Evolutionary conservation across 2,888 invertebrate genomes (phyloP).

Genomic region (Aproaerema taeniolella): DNA sequence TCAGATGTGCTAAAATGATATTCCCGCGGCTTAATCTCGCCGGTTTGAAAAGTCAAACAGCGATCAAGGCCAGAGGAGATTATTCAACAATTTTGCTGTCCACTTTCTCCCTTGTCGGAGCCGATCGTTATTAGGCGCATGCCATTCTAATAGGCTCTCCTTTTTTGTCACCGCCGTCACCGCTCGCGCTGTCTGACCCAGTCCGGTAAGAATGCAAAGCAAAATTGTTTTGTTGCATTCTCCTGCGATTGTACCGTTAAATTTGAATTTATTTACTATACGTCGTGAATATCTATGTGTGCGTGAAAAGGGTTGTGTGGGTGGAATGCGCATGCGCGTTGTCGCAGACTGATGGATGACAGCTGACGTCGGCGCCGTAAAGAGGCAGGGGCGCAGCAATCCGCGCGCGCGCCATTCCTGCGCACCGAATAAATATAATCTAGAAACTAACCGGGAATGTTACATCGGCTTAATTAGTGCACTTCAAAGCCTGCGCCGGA

Average conservation of each 20-base stretch:
- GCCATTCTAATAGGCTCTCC: conserved; percentile 51
- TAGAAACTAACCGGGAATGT: conserved; percentile 36
- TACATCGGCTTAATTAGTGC: conserved; percentile 37
- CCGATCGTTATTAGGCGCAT: conserved; percentile 40
- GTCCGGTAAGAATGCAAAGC: conserved; percentile 53
- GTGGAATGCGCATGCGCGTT: conserved; percentile 61
- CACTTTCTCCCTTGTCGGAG: conserved; percentile 8
- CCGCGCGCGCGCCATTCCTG: conserved; percentile 25
- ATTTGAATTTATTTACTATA: conserved; percentile 57
- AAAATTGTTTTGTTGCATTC: conserved; percentile 62
- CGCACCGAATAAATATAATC: conserved; percentile 41
- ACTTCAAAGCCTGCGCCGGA: conserved; percentile 33
- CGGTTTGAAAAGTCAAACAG: conserved; percentile 3
- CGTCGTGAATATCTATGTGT: conserved; percentile 24
- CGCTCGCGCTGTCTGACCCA: conserved; percentile 32
- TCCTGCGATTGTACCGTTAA: conserved; percentile 58
- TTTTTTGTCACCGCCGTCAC: conserved; percentile 53
- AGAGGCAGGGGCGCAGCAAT: conserved; percentile 41
- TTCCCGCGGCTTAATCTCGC: no score
- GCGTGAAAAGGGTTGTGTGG: conserved; percentile 30
- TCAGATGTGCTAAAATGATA: no score
- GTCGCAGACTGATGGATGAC: conserved; percentile 76
- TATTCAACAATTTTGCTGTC: conserved; percentile 8
- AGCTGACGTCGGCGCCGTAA: conserved; percentile 67
- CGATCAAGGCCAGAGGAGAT: conserved; percentile 8